Evolutionary conservation across 2,888 invertebrate species (phyloP), one percentile per base, ranked within the genome.

Genomic region (Muscina levida): DNA sequence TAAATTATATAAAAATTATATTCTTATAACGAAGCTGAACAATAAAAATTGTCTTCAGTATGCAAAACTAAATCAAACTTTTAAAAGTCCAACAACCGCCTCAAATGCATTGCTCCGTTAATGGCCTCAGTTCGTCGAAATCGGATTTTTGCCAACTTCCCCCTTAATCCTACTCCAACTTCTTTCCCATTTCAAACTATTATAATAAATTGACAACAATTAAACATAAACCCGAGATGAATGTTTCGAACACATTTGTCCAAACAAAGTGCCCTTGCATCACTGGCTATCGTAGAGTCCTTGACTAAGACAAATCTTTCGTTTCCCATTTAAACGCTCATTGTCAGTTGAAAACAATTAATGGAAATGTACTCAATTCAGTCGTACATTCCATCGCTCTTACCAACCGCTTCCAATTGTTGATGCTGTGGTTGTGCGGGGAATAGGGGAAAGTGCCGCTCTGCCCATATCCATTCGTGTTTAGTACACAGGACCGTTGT

Each of bases 311-410:
- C 13, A 48, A 53, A 53, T 53, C 24, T 24, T 53, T 10, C 24
- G 53, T 11, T 24, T 22, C 53, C 53, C 53, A 53, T 24, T 53
- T 24, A 53, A 53, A 24, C 51, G 10, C 51, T 51, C 51, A 51
- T 51, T 51, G 19, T 51, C 51, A 51, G 51, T 53, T 22, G 53
- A 53, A 53, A 53, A 53, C 53, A 53, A 53, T 53, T 53, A 53
- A 53, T 53, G 53, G 22, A 53, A 22, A 53, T 53, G 22, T 53
- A 22, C 22, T 24, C n/a, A n/a, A n/a, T n/a, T 24, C 13, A 24
- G 10, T 13, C 13, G 13, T 53, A 13, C 22, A 13, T 53, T 24
- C 13, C 11, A 13, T 24, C 5, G 46, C 31, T 31, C 8, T 5
- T 3, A 8, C 31, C 31, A n/a, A 31, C 31, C 31, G 8, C 3